Conservation (phyloP, 2,113 vertebrate species). For the Tretioscincus oriximinensis region DNA sequence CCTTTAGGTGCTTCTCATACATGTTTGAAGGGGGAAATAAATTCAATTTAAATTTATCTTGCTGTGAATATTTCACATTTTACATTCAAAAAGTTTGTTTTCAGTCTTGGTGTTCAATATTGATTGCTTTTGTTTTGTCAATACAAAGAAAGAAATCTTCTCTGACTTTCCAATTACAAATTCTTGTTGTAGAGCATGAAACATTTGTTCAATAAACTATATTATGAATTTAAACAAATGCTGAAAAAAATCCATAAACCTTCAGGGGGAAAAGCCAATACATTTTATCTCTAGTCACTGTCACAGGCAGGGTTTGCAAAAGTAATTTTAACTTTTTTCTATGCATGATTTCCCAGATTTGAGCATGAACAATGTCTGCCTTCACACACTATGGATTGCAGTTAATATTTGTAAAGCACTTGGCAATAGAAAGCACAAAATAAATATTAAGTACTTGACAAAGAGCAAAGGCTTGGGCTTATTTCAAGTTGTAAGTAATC, state of each 20-base stretch:
- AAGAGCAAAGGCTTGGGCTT: conserved; percentile 18
- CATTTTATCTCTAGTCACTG: background rate
- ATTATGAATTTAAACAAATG: background rate
- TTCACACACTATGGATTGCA: background rate
- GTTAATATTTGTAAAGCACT: conserved; percentile 36
- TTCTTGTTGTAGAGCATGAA: background rate
- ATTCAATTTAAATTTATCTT: background rate
- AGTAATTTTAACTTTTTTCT: background rate
- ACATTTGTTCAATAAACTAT: background rate
- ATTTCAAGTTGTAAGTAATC: conserved; percentile 19
- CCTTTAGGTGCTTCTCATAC: background rate
- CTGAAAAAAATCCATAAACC: background rate
- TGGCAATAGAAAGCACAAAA: conserved; percentile 18
- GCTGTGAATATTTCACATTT: background rate
- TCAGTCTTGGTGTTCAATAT: background rate
- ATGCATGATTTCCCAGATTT: background rate
- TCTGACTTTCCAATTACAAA: background rate
- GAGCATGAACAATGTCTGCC: conserved; percentile 1
- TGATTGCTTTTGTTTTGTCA: background rate
- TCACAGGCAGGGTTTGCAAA: background rate
- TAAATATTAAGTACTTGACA: conserved; percentile 29
- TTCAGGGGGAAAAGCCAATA: background rate
- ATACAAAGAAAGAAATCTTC: background rate
- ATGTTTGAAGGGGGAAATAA: background rate
- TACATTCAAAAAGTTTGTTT: background rate